Conservation (phyloP, 2,888 invertebrate species). For the Noctua janthina region DNA sequence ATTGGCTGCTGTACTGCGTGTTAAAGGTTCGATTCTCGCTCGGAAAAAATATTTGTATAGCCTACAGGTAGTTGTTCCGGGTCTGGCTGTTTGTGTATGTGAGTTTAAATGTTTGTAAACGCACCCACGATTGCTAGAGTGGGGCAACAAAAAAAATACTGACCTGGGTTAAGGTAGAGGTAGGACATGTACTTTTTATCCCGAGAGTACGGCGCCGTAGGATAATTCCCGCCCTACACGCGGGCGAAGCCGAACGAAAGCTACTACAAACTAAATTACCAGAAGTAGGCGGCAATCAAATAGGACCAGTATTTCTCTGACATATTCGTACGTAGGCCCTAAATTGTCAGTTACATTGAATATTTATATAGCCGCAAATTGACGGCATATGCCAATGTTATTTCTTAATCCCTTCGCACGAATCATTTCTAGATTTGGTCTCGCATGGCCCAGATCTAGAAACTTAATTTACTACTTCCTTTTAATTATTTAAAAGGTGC, state of each 20-base stretch:
- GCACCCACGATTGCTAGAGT: neutral
- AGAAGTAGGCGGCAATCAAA: slow-evolving; percentile 14
- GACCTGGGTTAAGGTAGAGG: neutral
- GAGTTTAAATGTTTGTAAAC: neutral
- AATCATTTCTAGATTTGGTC: slow-evolving; percentile 52
- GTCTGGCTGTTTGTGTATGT: neutral
- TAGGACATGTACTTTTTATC: neutral
- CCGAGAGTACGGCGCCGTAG: neutral
- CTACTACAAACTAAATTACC: slow-evolving; percentile 18
- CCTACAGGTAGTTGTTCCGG: neutral
- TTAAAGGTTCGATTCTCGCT: neutral
- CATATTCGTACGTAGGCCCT: slow-evolving; percentile 40
- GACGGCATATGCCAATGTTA: slow-evolving; percentile 62
- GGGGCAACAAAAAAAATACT: neutral
- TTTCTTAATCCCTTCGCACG: slow-evolving; percentile 64
- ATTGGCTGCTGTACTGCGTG: neutral
- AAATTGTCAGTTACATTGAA: slow-evolving; percentile 63
- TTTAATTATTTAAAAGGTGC: slow-evolving; percentile 44
- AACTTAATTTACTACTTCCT: slow-evolving; percentile 60
- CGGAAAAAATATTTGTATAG: neutral
- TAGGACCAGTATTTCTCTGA: slow-evolving; percentile 38
- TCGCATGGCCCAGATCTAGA: slow-evolving; percentile 55
- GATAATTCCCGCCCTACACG: neutral
- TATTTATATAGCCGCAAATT: slow-evolving; percentile 66
- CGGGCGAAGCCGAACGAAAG: neutral